These are phyloP conservation scores for Tragelaphus strepsiceros DNA, from an alignment of 2,113 vertebrate genomes.

Conservation along the genomic window DNA sequence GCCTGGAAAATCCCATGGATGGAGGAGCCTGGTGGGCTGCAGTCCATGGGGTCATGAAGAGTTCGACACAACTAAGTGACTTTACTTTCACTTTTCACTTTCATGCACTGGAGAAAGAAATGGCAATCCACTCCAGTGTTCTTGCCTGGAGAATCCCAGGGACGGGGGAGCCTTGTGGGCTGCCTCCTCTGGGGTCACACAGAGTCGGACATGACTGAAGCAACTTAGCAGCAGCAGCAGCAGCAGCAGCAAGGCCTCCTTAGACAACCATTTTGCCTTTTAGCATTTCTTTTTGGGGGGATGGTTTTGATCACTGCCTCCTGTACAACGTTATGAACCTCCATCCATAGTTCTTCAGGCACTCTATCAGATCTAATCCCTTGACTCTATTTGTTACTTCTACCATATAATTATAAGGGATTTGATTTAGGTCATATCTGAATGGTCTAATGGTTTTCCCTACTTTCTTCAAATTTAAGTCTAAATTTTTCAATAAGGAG, in stretches of 20 bases:
- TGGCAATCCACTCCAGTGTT: too few species aligned
- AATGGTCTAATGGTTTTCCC: not conserved
- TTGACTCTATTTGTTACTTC: not conserved
- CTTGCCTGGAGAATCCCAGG: too few species aligned
- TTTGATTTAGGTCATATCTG: not conserved
- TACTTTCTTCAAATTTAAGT: not conserved
- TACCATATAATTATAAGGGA: not conserved
- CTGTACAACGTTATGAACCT: not conserved
- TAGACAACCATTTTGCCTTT: not conserved
- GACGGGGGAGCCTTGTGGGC: too few species aligned
- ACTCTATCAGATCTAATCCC: not conserved
- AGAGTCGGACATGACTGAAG: too few species aligned
- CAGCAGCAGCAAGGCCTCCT: not conserved
- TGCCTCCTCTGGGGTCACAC: too few species aligned
- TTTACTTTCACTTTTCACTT: too few species aligned
- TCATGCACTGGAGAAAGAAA: too few species aligned
- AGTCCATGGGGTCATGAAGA: too few species aligned
- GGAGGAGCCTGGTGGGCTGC: too few species aligned
- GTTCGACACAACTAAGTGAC: too few species aligned
- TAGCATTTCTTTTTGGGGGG: not conserved
- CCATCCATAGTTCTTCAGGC: not conserved
- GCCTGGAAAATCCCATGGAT: too few species aligned
- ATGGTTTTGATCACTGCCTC: not conserved
- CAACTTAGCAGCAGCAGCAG: too few species aligned
- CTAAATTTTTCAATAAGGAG: not conserved